Percentiles rank a stretch among this genome's conserved stretches.
Evolutionary conservation across 2,113 vertebrate genomes (phyloP).

Genomic region (mouse (Mus musculus)): GRCm39 chr4:88916501-88917000

Average conservation of each 20-base stretch:
- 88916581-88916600: constrained; percentile 70
- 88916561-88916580: constrained; percentile 57
- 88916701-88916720: constrained; percentile 81
- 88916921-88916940: constrained; percentile 16
- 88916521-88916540: not conserved
- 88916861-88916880: constrained; percentile 31
- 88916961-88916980: constrained; percentile 37
- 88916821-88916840: constrained; percentile 17
- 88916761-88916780: constrained; percentile 30
- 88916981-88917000: constrained; percentile 57
- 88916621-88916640: constrained; percentile 71
- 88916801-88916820: not conserved
- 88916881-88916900: constrained; percentile 21
- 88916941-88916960: constrained; percentile 40
- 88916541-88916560: constrained; percentile 71
- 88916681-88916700: constrained; percentile 72
- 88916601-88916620: constrained; percentile 60
- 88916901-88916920: not conserved
- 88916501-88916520: not conserved
- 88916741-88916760: constrained; percentile 58
- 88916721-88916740: constrained; percentile 67
- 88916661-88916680: constrained; percentile 80
- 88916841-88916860: not conserved
- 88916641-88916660: constrained; percentile 54
- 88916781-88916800: constrained; percentile 14